Evolutionary conservation across 1,140 invertebrate genomes (phyloP).

Genomic region (Orchesella cincta): DNA sequence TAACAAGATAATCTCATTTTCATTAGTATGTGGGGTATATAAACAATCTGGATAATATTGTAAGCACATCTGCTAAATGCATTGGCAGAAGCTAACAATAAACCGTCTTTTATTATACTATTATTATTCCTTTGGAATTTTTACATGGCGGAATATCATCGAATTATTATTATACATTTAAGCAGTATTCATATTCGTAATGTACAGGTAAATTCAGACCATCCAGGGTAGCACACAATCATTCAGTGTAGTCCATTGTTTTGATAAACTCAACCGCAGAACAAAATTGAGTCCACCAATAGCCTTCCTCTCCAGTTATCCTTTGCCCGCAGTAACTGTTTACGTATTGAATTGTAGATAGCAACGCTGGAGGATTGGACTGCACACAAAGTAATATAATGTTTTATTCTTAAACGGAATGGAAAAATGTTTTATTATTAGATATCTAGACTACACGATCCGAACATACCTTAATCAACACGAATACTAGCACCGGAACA

Average conservation of each 20-base stretch:
- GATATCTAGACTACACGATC: background rate
- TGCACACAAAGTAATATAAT: conserved; percentile 56
- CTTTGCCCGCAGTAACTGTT: conserved; percentile 84
- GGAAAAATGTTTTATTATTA: background rate
- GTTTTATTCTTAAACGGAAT: background rate
- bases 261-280: conserved; percentile 97
- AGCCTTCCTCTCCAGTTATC: conserved; percentile 87
- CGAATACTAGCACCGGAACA: conserved; percentile 93
- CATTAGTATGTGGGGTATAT: too few relatives aligned
- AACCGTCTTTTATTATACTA: too few relatives aligned
- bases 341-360: conserved; percentile 97
- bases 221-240: too few relatives aligned
- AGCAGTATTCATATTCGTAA: background rate
- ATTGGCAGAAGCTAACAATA: background rate
- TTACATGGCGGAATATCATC: too few relatives aligned
- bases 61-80: too few relatives aligned
- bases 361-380: conserved; percentile 89
- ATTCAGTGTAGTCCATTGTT: conserved; percentile 80
- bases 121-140: too few relatives aligned
- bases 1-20: too few relatives aligned
- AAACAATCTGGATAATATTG: background rate
- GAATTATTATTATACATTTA: background rate
- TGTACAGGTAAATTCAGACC: background rate
- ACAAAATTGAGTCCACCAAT: conserved; percentile 98
- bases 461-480: conserved; percentile 92